These are phyloP conservation scores for Hyposmocoma kahamanoa DNA, from an alignment of 1,140 invertebrate species.

Conservation along the genomic window DNA sequence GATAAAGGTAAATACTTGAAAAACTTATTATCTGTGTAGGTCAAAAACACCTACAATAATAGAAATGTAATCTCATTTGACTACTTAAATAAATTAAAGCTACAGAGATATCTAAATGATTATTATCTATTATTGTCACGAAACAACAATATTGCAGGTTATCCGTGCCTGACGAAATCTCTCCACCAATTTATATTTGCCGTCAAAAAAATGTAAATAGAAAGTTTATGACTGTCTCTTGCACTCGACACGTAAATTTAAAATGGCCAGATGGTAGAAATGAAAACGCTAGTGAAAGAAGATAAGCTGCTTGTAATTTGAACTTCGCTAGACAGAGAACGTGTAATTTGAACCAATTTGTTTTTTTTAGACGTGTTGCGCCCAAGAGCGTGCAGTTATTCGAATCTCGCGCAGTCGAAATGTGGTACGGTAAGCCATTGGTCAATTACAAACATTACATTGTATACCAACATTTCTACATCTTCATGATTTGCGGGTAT, in stretches of 20 bases:
- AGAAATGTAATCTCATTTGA: neutral
- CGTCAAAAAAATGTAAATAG: neutral
- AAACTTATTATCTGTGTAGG: too few relatives aligned
- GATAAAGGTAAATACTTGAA: too few relatives aligned
- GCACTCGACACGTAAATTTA: constrained; percentile 6
- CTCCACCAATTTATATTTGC: neutral
- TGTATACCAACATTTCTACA: too few relatives aligned
- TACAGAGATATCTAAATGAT: constrained; percentile 1
- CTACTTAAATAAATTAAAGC: constrained; percentile 2
- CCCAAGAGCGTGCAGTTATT: constrained; percentile 21
- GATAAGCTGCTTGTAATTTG: constrained; percentile 34
- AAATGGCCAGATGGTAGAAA: constrained; percentile 18
- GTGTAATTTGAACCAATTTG: constrained; percentile 51
- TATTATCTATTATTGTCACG: constrained; percentile 24
- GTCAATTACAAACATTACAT: constrained; percentile 33
- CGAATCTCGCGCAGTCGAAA: constrained; percentile 17
- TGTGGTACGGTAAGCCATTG: constrained; percentile 16
- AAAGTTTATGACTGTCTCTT: neutral
- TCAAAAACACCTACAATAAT: too few relatives aligned
- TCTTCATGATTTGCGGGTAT: too few relatives aligned
- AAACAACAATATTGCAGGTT: constrained; percentile 9
- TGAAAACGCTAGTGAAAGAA: constrained; percentile 27
- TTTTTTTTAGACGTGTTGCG: constrained; percentile 28
- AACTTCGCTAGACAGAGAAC: constrained; percentile 27
- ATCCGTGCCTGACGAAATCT: neutral